A percentile compares a stretch with the other conserved stretches of the same genome.
Conservation (phyloP, 2,888 invertebrate genomes). For the Steinernema scapterisci region DNA sequence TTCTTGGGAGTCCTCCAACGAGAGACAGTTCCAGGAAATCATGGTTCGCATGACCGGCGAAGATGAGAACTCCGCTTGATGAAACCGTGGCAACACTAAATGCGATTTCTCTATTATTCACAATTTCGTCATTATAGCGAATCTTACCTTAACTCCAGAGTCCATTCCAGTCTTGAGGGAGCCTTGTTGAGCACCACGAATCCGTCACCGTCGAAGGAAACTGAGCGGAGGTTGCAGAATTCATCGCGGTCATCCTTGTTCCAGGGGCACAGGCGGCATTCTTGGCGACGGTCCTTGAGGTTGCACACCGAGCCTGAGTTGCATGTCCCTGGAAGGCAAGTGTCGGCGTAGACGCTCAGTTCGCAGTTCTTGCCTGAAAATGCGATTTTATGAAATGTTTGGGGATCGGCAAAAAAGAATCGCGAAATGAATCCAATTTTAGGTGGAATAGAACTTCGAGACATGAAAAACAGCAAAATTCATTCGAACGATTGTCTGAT, state of each 20-base stretch:
- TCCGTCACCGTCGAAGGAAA: conserved; percentile 57
- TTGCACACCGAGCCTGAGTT: conserved; percentile 45
- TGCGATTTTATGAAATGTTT: too few relatives aligned
- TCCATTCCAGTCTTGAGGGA: conserved; percentile 45
- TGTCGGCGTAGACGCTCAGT: conserved; percentile 35
- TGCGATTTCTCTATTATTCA: neutral
- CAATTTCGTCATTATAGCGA: neutral
- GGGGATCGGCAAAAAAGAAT: neutral
- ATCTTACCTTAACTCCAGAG: neutral
- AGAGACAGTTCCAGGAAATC: conserved; percentile 61
- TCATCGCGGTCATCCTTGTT: conserved; percentile 41
- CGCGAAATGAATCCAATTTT: too few relatives aligned
- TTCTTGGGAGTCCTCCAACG: conserved; percentile 50
- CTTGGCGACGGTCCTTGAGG: conserved; percentile 36
- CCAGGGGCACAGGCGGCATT: conserved; percentile 45
- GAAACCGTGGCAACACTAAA: conserved; percentile 59
- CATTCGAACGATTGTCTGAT: too few relatives aligned
- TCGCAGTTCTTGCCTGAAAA: conserved; percentile 44
- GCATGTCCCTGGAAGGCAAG: conserved; percentile 43
- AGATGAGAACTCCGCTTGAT: conserved; percentile 55
- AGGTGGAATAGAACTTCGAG: too few relatives aligned
- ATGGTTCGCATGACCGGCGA: conserved; percentile 50
- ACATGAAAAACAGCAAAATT: too few relatives aligned
- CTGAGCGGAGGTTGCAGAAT: conserved; percentile 55
- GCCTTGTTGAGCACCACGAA: conserved; percentile 40